Percentiles rank a stretch among this genome's conserved stretches.
Conservation (phyloP, 2,113 vertebrate species). For the Coreoperca whiteheadi region DNA sequence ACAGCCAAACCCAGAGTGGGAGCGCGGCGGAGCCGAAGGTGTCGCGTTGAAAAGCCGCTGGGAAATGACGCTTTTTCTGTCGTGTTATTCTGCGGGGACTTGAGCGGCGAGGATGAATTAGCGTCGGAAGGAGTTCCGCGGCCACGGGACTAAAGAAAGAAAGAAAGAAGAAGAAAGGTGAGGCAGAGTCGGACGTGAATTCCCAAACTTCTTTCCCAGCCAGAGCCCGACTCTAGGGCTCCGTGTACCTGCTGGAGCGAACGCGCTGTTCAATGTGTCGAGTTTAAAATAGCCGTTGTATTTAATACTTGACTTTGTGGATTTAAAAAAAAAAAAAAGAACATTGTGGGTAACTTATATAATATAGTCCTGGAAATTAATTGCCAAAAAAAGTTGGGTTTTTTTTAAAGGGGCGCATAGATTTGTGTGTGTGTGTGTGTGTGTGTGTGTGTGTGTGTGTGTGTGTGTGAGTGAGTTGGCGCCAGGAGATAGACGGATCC, state of each 20-base stretch:
- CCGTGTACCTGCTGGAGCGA: slow-evolving; percentile 53
- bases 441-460: background rate
- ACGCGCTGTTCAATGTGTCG: background rate
- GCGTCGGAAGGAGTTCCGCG: background rate
- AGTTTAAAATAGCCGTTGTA: background rate
- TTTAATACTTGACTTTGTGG: accelerated
- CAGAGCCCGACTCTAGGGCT: slow-evolving; percentile 38
- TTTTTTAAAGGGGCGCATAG: slow-evolving; percentile 10
- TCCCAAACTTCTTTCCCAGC: slow-evolving; percentile 42
- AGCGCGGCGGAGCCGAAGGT: no score
- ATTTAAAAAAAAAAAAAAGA: no score
- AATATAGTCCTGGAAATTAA: accelerated
- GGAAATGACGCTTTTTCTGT: background rate
- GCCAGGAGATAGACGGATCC: slow-evolving; percentile 62
- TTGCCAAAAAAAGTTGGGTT: background rate
- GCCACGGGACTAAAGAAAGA: background rate
- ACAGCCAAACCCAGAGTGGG: background rate
- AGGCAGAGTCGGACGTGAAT: background rate
- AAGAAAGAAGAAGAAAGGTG: slow-evolving; percentile 37
- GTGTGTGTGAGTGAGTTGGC: background rate
- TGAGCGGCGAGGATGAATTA: background rate
- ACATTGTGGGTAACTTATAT: accelerated
- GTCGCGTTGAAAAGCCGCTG: no score
- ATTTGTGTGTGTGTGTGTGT: slow-evolving; percentile 23
- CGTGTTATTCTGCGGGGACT: background rate